A percentile compares a stretch with the other conserved stretches of the same genome.
Conservation (phyloP, 1,140 invertebrate genomes). For the Zaprionus inermis region DNA sequence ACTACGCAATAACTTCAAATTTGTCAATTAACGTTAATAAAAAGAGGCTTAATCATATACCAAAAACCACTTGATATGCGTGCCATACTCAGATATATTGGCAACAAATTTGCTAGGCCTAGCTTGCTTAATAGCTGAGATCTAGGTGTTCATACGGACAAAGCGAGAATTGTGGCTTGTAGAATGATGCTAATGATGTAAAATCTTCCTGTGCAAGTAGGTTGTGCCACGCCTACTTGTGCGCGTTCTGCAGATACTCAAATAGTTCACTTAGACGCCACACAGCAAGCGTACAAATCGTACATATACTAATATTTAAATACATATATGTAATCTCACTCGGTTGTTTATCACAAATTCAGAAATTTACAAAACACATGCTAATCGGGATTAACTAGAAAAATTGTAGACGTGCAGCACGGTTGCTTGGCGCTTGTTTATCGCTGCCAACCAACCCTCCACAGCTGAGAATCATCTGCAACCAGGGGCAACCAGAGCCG, state of each 20-base stretch:
- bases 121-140: too few species aligned
- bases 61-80: too few species aligned
- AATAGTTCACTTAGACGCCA: too few species aligned
- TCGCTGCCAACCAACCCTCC: too few species aligned
- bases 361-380: slow-evolving; percentile 30
- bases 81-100: background rate
- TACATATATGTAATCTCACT: background rate
- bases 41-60: too few species aligned
- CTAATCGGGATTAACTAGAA: slow-evolving; percentile 7
- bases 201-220: background rate
- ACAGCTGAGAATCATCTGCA: background rate
- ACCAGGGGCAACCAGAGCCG: slow-evolving; percentile 1
- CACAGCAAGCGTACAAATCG: background rate
- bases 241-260: background rate
- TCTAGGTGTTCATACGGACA: too few species aligned
- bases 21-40: too few species aligned
- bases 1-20: too few species aligned
- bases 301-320: too few species aligned
- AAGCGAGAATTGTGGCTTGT: too few species aligned
- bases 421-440: slow-evolving; percentile 34
- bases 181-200: too few species aligned
- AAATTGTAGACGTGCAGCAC: slow-evolving; percentile 12
- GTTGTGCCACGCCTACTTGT: background rate
- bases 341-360: slow-evolving; percentile 29
- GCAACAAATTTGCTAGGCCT: too few species aligned